A percentile compares a stretch with the other conserved stretches of the same genome.
phyloP scores from a whole-genome alignment of 1,140 invertebrate genomes.

The Mycetomoellerius zeteki region DNA sequence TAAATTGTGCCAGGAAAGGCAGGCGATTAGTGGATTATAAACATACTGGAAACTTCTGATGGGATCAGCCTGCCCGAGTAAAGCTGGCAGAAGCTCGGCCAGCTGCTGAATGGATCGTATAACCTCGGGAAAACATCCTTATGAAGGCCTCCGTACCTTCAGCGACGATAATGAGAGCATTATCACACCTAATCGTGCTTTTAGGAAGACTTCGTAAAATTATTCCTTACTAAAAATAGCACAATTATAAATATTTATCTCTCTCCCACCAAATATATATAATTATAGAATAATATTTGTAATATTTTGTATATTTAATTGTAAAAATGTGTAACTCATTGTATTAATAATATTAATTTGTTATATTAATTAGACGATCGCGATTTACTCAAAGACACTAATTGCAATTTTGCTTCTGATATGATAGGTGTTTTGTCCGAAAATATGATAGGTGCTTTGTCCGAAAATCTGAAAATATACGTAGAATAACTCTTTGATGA shows the following conservation, averaged over 20 bases:
- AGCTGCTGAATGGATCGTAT: conserved; percentile 63
- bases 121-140: conserved; percentile 34
- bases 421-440: conserved; percentile 28
- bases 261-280: neutral
- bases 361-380: neutral
- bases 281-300: neutral
- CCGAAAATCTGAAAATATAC: conserved; percentile 25
- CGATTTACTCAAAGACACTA: conserved; percentile 7
- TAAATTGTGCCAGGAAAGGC: conserved; percentile 84
- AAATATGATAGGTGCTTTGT: conserved; percentile 43
- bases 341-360: conserved; percentile 2
- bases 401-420: conserved; percentile 50
- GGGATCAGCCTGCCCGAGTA: conserved; percentile 75
- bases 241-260: neutral
- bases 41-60: conserved; percentile 82
- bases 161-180: conserved; percentile 35
- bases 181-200: conserved; percentile 25
- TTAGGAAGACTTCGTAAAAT: conserved; percentile 1
- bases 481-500: conserved; percentile 16
- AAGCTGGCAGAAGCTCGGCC: conserved; percentile 47
- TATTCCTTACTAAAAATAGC: conserved; percentile 22
- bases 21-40: conserved; percentile 86
- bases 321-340: neutral
- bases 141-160: conserved; percentile 24
- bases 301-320: neutral